Evolutionary conservation across 1,140 invertebrate genomes (phyloP).

Genomic region (Chlorops oryzae): DNA sequence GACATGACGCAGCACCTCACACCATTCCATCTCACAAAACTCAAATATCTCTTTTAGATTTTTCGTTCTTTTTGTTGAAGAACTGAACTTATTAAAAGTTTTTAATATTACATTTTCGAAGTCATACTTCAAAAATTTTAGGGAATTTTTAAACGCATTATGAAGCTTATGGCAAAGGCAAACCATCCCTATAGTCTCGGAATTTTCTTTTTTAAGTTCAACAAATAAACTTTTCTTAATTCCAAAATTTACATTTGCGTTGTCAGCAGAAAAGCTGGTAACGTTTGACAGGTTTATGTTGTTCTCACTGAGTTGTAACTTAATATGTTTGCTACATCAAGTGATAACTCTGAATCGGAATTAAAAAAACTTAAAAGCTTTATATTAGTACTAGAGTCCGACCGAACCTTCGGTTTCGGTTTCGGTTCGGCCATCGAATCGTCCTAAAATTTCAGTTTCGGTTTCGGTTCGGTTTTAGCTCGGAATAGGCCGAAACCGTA

Average conservation of each 20-base stretch:
- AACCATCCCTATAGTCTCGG: background rate
- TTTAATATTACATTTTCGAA: conserved; percentile 7
- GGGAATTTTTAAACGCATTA: conserved; percentile 3
- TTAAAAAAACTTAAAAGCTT: conserved; percentile 8
- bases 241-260: conserved; percentile 3
- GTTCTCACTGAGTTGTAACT: background rate
- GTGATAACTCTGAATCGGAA: conserved; percentile 1
- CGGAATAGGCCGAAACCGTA: too few relatives aligned
- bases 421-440: too few relatives aligned
- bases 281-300: background rate
- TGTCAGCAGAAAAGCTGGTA: too few relatives aligned
- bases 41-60: conserved; percentile 6
- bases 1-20: background rate
- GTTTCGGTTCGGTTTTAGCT: too few relatives aligned
- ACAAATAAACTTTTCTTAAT: conserved; percentile 9
- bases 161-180: conserved; percentile 3
- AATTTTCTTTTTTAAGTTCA: conserved; percentile 8
- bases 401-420: too few relatives aligned
- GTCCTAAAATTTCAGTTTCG: too few relatives aligned
- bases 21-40: conserved; percentile 6
- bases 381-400: background rate
- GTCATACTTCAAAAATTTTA: conserved; percentile 6
- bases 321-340: conserved; percentile 7
- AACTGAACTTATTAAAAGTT: conserved; percentile 2
- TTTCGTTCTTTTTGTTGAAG: conserved; percentile 6